Evolutionary conservation across 1,140 invertebrate species (phyloP), one percentile per base, ranked within the genome.

Genomic region (Spodoptera frugiperda): DNA sequence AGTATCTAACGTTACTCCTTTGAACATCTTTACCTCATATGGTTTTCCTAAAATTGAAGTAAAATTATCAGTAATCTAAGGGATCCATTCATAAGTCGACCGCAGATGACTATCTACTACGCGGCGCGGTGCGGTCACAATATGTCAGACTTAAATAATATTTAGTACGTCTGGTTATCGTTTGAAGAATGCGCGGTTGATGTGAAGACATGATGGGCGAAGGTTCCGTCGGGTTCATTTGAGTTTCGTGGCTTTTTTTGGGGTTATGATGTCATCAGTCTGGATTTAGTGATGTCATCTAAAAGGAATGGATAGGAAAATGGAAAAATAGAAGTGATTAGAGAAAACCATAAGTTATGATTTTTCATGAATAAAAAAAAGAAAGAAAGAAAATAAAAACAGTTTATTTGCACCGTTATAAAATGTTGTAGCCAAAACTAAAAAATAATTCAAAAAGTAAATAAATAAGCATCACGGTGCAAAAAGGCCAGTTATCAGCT

Each of bases 71-170:
- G 71, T 30, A 21, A 73, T 73, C 71, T 48, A 61, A 48, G 46
- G 68, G 21, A 19, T 59, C 17, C 71, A 73, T 73, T 73, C 71
- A 73, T 73, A 15, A 59, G 55, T 48, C 49, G 39, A 73, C 71
- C 71, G 14, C 71, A 73, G 71, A 73, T 73, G 19, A 30, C 10
- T 51, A 73, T 73, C 71, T n/a, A 4, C 21, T 14, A 46, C 70
- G 30, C 70, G 51, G 25, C 12, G 21, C 21, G 49, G n/a, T 70
- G 67, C 49, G 67, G 67, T 49, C 67, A 70, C 67, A 54, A 70
- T 54, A 39, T 70, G 65, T 30, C 48, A 70, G 21, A 70, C 25
- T 39, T 49, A 73, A 59, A 61, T 25, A 46, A 73, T 73, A 73
- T 48, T 15, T 71, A 21, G 55, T 30, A 39, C 33, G 33, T 39